Conservation (phyloP, 2,888 invertebrate species). For the Trachelus stipa region DNA sequence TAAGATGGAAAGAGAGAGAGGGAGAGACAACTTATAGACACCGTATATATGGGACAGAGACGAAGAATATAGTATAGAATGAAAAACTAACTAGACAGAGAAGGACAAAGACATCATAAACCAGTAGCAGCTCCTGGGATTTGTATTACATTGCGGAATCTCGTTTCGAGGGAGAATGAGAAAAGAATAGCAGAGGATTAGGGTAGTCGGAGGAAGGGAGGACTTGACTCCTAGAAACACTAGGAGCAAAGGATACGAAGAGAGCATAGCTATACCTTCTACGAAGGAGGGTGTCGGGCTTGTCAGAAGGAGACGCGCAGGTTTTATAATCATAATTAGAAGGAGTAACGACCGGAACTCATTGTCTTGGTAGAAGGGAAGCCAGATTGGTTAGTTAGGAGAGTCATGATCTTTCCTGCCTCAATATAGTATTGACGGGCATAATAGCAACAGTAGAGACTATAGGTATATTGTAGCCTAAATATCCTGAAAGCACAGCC, state of each 20-base stretch:
- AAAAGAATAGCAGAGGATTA: conserved; percentile 8
- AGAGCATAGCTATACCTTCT: conserved; percentile 13
- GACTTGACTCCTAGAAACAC: neutral
- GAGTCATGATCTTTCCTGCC: neutral
- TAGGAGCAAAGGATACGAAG: conserved; percentile 9
- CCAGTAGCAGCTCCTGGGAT: conserved; percentile 22
- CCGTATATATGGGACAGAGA: neutral
- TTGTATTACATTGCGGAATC: neutral
- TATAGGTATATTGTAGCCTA: neutral
- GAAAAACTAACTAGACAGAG: neutral
- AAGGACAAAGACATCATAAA: conserved; percentile 30
- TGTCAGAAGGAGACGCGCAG: neutral
- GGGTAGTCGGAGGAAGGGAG: conserved; percentile 3
- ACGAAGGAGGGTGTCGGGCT: neutral
- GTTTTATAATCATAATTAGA: conserved; percentile 32
- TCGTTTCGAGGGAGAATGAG: conserved; percentile 17
- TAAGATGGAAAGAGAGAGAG: conserved; percentile 20
- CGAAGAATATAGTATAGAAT: conserved; percentile 1
- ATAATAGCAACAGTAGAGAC: neutral
- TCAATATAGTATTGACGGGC: neutral
- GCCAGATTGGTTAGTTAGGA: conserved; percentile 11
- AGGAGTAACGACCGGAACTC: conserved; percentile 36
- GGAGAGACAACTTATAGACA: neutral
- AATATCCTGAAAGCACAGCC: neutral
- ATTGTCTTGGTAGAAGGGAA: conserved; percentile 14